Conservation (phyloP, 2,888 invertebrate genomes). For the Aporophyla lueneburgensis region DNA sequence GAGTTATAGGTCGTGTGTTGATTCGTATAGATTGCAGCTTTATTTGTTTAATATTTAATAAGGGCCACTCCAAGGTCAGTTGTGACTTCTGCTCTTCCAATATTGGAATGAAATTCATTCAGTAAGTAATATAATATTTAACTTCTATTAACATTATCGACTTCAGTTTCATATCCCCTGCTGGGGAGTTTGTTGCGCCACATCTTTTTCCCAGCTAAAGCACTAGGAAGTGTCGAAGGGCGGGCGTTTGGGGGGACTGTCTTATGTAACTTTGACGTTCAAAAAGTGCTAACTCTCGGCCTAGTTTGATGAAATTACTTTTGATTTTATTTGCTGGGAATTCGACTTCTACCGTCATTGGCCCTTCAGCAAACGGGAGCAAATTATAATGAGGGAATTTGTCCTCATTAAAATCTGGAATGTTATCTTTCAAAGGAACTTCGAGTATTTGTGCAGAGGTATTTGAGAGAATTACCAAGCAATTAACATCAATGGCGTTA, state of each 20-base stretch:
- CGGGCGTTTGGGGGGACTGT: no score
- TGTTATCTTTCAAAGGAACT: conserved; percentile 25
- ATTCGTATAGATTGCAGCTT: background rate
- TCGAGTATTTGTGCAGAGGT: conserved; percentile 9
- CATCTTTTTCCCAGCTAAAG: no score
- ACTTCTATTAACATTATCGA: background rate
- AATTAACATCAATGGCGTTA: background rate
- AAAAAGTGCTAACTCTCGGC: no score
- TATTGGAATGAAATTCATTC: background rate
- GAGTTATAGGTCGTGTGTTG: no score
- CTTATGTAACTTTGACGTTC: no score
- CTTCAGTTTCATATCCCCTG: no score
- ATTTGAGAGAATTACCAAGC: background rate
- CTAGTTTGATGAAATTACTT: no score
- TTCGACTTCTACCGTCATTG: background rate
- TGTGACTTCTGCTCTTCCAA: no score
- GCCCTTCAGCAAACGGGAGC: background rate
- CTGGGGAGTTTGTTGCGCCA: no score
- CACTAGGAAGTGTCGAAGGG: no score
- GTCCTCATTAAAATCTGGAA: conserved; percentile 16
- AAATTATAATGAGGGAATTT: background rate
- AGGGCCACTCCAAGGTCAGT: background rate
- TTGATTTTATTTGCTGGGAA: background rate
- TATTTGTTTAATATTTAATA: background rate
- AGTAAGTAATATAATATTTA: background rate